A percentile compares a stretch with the other conserved stretches of the same genome.
Conservation (phyloP, 1,140 invertebrate species). For the Anastrepha obliqua region DNA sequence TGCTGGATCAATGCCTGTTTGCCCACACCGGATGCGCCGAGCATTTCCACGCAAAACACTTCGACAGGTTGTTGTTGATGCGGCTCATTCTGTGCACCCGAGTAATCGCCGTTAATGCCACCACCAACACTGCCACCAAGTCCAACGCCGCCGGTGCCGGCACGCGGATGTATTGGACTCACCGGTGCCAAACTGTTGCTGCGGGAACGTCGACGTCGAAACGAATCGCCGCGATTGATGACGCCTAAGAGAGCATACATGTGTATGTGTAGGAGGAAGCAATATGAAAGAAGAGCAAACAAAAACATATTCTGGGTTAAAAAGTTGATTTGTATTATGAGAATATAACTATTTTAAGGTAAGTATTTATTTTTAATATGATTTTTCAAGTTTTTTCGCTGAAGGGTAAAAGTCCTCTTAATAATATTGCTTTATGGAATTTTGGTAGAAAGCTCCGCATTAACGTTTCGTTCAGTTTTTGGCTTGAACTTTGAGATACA, state of each 20-base stretch:
- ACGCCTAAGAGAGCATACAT: constrained; percentile 78
- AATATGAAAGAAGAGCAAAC: neutral
- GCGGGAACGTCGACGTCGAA: constrained; percentile 84
- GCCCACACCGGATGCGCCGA: constrained; percentile 90
- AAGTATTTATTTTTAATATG: neutral
- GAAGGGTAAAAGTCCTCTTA: no score
- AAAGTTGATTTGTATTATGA: neutral
- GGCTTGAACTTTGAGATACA: no score
- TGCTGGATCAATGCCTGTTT: constrained; percentile 93
- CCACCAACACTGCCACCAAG: constrained; percentile 66
- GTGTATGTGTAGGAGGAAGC: no score
- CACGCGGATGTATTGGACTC: constrained; percentile 70
- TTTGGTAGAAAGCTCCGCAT: no score
- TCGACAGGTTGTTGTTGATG: constrained; percentile 74
- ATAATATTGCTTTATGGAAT: no score
- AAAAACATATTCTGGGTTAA: neutral
- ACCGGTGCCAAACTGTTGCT: constrained; percentile 84
- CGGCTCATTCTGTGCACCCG: constrained; percentile 59
- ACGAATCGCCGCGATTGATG: constrained; percentile 92
- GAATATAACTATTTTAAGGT: neutral
- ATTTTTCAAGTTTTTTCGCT: neutral
- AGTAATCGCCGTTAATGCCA: constrained; percentile 73
- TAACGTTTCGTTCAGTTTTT: no score
- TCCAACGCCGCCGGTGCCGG: constrained; percentile 63
- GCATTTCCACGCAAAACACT: constrained; percentile 85